Base-by-base conservation (phyloP, 2,113 vertebrate genomes). In the Dasypus novemcinctus region DNA sequence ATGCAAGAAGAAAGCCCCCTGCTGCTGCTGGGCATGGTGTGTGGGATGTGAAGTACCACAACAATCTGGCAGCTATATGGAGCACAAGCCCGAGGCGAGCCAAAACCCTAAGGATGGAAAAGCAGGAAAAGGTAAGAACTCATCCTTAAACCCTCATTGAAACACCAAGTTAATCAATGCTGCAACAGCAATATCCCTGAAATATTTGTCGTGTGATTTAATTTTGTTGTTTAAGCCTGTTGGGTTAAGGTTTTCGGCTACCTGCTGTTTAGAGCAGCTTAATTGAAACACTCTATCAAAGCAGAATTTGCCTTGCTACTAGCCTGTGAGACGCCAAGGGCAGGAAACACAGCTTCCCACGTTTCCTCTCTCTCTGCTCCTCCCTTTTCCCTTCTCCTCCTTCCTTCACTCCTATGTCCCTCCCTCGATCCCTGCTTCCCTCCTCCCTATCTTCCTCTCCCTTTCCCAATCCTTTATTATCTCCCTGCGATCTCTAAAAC, bases 41-140 rank as follows among this genome's bases (percentile, higher is more conserved):
- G 72, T 43, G 52, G 69, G 25, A 15, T 0, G 7, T 38, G 52
- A 27, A 5, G 20, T 1, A 3, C 2, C 17, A 17, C 13, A 3
- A 14, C 4, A 36, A 11, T 2, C 61, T 57, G 17, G 21, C 18
- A 31, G 23, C 17, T 6, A 13, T 23, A 6, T 38, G 49, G 52
- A 85, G 33, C 21, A 4, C 38, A 29, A 27, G 14, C 38, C 41
- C 5, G 14, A 74, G 10, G 9, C 36, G 11, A 41, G 1, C 17
- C 12, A 52, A 27, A 0, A 54, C 20, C 21, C 14, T 1, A 15
- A 57, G 25, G 31, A 15, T 17, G 11, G 43, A 86, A 38, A 63
- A 64, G 18, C 2, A 43, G 11, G 27, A 12, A 54, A 76, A 41
- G 23, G 9, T 29, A 6, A 68, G 27, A 61, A 27, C 11, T 54